Evolutionary conservation across 2,113 vertebrate species (phyloP).

Genomic region (Hemiscyllium ocellatum): DNA sequence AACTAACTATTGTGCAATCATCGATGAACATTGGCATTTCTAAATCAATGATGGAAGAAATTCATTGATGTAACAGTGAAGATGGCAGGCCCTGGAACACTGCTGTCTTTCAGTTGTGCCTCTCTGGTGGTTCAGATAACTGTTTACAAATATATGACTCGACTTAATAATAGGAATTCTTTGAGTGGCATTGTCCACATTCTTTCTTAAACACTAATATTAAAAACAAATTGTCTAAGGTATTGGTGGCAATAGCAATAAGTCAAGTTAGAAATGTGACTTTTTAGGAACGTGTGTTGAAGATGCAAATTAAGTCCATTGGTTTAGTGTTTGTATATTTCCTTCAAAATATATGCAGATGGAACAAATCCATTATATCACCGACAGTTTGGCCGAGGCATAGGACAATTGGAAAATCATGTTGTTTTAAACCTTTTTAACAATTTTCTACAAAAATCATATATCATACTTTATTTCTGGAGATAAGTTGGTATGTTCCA

Average conservation of each 20-base stretch:
- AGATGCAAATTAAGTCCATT: background rate
- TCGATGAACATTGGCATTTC: too few relatives aligned
- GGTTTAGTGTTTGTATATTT: background rate
- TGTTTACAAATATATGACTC: background rate
- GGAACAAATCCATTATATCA: background rate
- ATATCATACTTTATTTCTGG: background rate
- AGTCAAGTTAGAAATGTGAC: background rate
- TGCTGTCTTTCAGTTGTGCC: background rate
- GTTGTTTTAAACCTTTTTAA: background rate
- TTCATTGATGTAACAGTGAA: too few relatives aligned
- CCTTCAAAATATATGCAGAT: background rate
- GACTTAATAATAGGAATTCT: background rate
- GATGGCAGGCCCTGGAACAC: too few relatives aligned
- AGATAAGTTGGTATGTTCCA: background rate
- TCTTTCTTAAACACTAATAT: background rate
- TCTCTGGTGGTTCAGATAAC: background rate
- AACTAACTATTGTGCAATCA: too few relatives aligned
- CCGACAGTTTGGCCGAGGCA: background rate
- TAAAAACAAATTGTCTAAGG: background rate
- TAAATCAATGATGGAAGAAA: too few relatives aligned
- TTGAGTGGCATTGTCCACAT: background rate
- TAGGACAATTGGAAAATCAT: background rate
- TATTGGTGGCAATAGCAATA: background rate
- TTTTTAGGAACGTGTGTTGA: background rate
- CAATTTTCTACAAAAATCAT: background rate